Evolutionary conservation across 1,140 invertebrate species (phyloP), one percentile per base, ranked within the genome.

Genomic region (Drosophila nebulosa): DNA sequence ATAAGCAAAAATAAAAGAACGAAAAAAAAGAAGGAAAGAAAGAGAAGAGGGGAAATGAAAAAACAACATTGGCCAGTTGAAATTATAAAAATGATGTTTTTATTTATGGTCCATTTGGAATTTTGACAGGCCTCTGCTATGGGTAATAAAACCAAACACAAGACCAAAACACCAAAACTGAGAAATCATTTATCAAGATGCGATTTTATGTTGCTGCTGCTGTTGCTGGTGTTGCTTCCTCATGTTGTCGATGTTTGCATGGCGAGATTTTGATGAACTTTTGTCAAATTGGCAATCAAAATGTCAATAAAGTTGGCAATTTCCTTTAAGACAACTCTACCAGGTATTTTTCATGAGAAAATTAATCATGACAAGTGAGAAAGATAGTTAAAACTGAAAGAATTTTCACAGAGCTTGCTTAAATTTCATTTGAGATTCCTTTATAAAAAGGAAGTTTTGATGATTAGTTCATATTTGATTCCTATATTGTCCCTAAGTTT

Each of bases 41-140:
- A 21, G 2, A 21, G 18, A 46, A 46, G 12, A 3, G 7, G 16
- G n/a, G 22, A 18, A 50, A 72, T 69, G 39, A 69, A 68, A 62
- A 70, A 69, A 21, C 53, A 61, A 60, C 58, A 60, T 62, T 52
- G 59, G 55, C 71, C 65, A 70, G 57, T 75, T 78, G 57, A 68
- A 63, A 73, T 73, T 70, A 76, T 74, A 81, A 81, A 90, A 90
- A 89, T 81, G 71, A 90, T 90, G 88, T 81, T 90, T 88, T 90
- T 90, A 90, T 89, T 90, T 84, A 90, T 88, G 88, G 88, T 72
- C 77, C 88, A 90, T 90, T 90, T 90, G 77, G 74, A 86, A 80
- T 90, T 90, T 80, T 90, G 88, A 88, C 77, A 85, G 79, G 57
- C 71, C 58, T 74, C 70, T 69, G 84, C 84, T 66, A 89, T 69